Evolutionary conservation across 2,888 invertebrate species (phyloP), one percentile per base, ranked within the genome.

Genomic region (Hartigia nigra): DNA sequence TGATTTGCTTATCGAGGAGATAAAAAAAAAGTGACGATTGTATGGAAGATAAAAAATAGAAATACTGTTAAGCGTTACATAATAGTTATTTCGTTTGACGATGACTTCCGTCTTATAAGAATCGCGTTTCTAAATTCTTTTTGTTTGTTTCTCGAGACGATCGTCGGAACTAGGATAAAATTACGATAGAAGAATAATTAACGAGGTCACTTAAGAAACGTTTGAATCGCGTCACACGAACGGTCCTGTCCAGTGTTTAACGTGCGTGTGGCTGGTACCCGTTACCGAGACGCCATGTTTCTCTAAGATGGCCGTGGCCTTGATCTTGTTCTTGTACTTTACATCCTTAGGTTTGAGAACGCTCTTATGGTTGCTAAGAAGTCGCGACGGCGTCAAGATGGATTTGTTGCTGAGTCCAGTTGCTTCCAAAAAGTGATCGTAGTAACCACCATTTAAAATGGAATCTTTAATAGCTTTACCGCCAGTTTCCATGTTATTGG

Each of bases 341-440:
- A 96, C 94, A 89, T 96, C 96, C 91, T 95, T 96, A 80, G 96
- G 96, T 87, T 96, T 96, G 79, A 96, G 91, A 89, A 96, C 95
- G 87, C 94, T 95, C 87, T 95, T 95, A 88, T 96, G 96, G 90
- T 96, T 96, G 89, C 94, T 96, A 76, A 96, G 93, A 78, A 95
- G 93, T 84, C 96, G 91, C 74, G 94, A 93, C 1, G 95, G 94
- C 12, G 95, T 95, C 35, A 91, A 81, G 87, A 96, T 95, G 74
- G 96, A 95, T 92, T 96, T 96, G 83, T 96, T 95, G 91, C 96
- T 96, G 81, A 96, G 93, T 78, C 96, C 96, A 77, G 96, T 96
- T 32, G 95, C 95, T 91, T 96, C 96, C 76, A 96, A 92, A 89
- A 96, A 96, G 89, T 95, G 94, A 91, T 96, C 96, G 87, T 96